Conservation (phyloP, 2,113 vertebrate genomes). For the Conger conger region DNA sequence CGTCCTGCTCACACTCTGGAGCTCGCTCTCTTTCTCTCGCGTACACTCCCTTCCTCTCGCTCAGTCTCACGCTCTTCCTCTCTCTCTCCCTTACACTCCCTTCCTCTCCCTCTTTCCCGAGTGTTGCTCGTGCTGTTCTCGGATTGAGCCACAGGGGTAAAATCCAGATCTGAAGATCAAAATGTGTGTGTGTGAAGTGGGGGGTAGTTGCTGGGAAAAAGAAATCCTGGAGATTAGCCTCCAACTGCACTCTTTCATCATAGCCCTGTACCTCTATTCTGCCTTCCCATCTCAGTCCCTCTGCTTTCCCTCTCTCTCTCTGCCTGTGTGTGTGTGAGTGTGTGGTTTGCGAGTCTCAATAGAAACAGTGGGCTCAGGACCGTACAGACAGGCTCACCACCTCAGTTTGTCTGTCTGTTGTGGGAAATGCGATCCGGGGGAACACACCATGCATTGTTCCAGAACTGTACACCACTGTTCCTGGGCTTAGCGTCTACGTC, state of each 20-base stretch:
- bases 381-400: no score
- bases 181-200: not conserved
- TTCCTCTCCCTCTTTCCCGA: not conserved
- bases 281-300: constrained; percentile 26
- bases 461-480: no score
- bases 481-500: no score
- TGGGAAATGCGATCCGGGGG: no score
- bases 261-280: constrained; percentile 24
- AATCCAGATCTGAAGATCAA: constrained; percentile 2
- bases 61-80: constrained; percentile 5
- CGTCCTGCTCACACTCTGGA: constrained; percentile 10
- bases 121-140: not conserved
- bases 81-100: not conserved
- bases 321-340: constrained; percentile 4
- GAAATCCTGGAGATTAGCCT: constrained; percentile 37
- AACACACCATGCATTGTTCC: no score
- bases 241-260: constrained; percentile 36
- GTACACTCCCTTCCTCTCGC: not conserved
- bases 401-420: no score
- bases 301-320: constrained; percentile 25
- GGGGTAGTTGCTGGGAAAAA: not conserved
- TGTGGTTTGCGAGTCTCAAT: not conserved
- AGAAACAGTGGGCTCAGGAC: not conserved
- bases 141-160: not conserved
- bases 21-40: not conserved